phyloP scores from a whole-genome alignment of 2,797 vertebrate species.

The Phrynocephalus forsythii region DNA sequence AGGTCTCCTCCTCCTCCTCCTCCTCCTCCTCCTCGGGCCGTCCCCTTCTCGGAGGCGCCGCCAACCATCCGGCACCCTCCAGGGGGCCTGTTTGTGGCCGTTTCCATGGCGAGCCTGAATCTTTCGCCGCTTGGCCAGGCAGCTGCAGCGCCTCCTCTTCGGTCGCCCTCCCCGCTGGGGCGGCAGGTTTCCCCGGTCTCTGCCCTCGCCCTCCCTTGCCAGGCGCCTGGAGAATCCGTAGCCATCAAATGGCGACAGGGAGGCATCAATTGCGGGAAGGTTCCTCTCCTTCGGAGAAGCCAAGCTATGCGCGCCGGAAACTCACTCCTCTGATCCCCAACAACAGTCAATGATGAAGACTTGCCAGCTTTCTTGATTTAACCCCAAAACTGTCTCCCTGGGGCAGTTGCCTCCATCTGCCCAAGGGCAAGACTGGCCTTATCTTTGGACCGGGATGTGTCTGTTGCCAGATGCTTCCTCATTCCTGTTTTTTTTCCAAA shows the following conservation, averaged over 20 bases:
- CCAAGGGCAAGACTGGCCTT: neutral
- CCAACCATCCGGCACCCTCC: neutral
- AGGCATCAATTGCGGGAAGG: neutral
- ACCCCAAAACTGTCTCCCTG: neutral
- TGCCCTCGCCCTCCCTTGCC: neutral
- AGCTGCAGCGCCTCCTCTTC: neutral
- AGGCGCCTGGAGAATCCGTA: neutral
- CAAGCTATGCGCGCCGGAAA: neutral
- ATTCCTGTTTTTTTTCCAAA: too few species aligned
- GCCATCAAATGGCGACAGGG: neutral
- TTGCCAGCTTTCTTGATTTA: too few species aligned
- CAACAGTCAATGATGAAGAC: neutral
- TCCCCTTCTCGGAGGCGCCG: neutral
- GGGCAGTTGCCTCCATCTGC: neutral
- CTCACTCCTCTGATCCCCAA: neutral
- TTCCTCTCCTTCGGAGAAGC: neutral
- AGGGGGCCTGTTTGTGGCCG: slow-evolving; percentile 29
- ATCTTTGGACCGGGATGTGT: neutral
- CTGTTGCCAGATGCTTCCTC: too few species aligned
- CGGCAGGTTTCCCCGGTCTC: neutral
- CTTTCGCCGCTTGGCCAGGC: neutral
- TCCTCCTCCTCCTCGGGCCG: neutral
- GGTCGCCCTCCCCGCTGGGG: neutral
- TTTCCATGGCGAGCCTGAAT: slow-evolving; percentile 33
- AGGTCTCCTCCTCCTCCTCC: neutral